Evolutionary conservation across 1,140 invertebrate genomes (phyloP).

Genomic region (Plectus sambesii): DNA sequence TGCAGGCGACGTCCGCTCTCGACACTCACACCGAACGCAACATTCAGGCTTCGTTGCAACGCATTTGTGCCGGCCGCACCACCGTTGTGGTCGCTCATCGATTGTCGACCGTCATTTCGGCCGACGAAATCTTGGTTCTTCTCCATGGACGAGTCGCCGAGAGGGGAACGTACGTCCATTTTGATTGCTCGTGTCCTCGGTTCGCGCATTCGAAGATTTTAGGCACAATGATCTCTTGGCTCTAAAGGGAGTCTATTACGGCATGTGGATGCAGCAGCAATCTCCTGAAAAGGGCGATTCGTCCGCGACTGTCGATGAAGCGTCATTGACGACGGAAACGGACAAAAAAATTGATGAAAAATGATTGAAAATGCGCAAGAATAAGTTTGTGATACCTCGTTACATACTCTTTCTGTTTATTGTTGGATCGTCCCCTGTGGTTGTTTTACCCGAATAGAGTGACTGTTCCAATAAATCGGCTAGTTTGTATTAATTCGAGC

Average conservation of each 20-base stretch:
- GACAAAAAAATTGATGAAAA: too few species aligned
- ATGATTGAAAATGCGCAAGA: too few species aligned
- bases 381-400: too few species aligned
- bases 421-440: too few species aligned
- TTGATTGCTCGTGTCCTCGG: not conserved
- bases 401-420: too few species aligned
- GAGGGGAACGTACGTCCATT: slow-evolving; percentile 4
- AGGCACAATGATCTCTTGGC: slow-evolving; percentile 26
- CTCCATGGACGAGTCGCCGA: slow-evolving; percentile 10
- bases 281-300: too few species aligned
- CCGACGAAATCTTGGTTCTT: slow-evolving; percentile 13
- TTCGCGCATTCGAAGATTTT: slow-evolving; percentile 14
- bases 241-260: slow-evolving; percentile 26
- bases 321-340: too few species aligned
- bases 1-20: slow-evolving; percentile 47
- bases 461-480: too few species aligned
- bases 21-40: slow-evolving; percentile 45
- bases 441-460: too few species aligned
- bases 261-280: slow-evolving; percentile 35
- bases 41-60: slow-evolving; percentile 57
- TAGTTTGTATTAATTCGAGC: too few species aligned
- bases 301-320: too few species aligned
- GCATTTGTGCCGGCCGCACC: slow-evolving; percentile 39
- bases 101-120: slow-evolving; percentile 10
- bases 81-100: slow-evolving; percentile 19